Percentiles rank a stretch among this genome's conserved stretches.
Conservation (phyloP, 2,113 vertebrate species). For the Phylloscopus trochiloides region DNA sequence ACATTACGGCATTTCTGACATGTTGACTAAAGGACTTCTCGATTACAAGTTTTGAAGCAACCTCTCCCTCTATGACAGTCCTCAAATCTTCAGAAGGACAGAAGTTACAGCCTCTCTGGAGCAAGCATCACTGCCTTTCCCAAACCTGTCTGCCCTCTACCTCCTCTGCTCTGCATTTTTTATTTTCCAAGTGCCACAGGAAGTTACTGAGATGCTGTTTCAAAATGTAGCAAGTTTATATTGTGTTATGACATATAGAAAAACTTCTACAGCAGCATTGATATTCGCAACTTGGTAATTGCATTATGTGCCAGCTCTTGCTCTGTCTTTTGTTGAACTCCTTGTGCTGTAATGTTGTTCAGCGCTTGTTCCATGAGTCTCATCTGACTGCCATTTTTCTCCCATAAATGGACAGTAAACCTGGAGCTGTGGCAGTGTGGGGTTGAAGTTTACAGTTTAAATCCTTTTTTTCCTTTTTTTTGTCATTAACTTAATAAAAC, state of each 20-base stretch:
- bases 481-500: not conserved
- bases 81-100: not conserved
- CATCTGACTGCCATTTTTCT: slow-evolving; percentile 8
- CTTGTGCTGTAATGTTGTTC: not conserved
- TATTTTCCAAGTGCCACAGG: not conserved
- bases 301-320: not conserved
- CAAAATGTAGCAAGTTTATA: not conserved
- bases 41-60: not conserved
- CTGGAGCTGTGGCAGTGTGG: not conserved
- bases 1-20: not conserved
- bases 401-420: not conserved
- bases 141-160: not conserved
- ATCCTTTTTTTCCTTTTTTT: not conserved
- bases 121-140: not conserved
- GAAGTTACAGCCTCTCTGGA: not conserved
- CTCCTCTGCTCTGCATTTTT: not conserved
- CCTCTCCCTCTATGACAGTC: not conserved
- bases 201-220: not conserved
- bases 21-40: not conserved
- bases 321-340: not conserved
- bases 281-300: not conserved
- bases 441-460: not conserved
- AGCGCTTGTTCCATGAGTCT: not conserved
- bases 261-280: not conserved
- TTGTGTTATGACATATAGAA: not conserved